Percentiles rank a stretch among this genome's conserved stretches.
Conservation (phyloP, 2,113 vertebrate genomes). For the Tupaia chinensis region DNA sequence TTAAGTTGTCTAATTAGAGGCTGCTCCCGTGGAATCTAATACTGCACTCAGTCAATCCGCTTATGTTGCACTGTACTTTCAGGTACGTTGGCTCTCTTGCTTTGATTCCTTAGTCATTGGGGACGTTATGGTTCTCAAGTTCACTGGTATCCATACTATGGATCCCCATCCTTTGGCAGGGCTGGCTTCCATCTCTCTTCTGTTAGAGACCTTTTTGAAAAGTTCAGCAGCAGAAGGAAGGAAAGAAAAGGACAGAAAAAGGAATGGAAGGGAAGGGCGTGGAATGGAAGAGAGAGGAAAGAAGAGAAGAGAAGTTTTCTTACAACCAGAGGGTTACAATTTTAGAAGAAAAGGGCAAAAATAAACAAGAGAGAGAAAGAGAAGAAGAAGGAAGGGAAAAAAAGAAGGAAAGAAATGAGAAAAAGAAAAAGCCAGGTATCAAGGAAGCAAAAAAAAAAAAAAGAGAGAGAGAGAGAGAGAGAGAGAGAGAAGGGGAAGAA, state of each 20-base stretch:
- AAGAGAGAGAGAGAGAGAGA: conserved; percentile 36
- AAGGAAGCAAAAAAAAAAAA: conserved; percentile 76
- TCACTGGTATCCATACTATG: conserved; percentile 96
- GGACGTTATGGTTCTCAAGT: conserved; percentile 89
- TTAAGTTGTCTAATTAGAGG: conserved; percentile 88
- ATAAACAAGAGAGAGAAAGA: not conserved
- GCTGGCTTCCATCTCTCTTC: conserved; percentile 94
- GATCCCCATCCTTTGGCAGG: conserved; percentile 98
- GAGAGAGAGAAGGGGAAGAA: conserved; percentile 50
- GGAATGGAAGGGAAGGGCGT: conserved; percentile 46
- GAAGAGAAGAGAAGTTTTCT: not conserved
- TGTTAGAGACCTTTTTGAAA: conserved; percentile 90
- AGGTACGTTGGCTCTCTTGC: conserved; percentile 87
- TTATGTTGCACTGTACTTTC: conserved; percentile 86
- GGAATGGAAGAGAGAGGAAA: conserved; percentile 72
- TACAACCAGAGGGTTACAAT: not conserved
- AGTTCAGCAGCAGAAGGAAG: conserved; percentile 83
- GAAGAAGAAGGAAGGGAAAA: conserved; percentile 82
- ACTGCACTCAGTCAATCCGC: conserved; percentile 90
- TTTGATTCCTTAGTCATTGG: conserved; percentile 90
- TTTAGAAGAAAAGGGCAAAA: conserved; percentile 61
- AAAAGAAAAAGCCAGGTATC: conserved; percentile 72
- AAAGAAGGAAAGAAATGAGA: conserved; percentile 77
- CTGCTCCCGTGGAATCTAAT: conserved; percentile 91
- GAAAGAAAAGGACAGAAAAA: conserved; percentile 72